phyloP scores from a whole-genome alignment of 1,140 invertebrate species.

The Trinorchestia longiramus region DNA sequence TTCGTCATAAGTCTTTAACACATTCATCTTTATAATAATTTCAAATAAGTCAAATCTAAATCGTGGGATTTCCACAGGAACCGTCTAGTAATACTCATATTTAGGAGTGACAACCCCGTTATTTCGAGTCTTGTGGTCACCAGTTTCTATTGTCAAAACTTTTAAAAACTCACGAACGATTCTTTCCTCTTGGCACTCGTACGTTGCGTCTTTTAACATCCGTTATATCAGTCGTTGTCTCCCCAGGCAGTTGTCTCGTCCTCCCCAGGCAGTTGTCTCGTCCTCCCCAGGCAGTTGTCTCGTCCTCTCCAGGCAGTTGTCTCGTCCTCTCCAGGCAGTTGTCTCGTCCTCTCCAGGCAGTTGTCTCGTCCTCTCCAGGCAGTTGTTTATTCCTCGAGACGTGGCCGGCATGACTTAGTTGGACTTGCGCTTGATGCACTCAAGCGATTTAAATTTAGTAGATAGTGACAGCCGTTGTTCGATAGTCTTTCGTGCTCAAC shows the following conservation, averaged over 20 bases:
- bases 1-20: too few species aligned
- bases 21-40: too few species aligned
- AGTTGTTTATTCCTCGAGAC: background rate
- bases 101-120: background rate
- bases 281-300: too few species aligned
- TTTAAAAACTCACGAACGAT: background rate
- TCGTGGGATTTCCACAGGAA: too few species aligned
- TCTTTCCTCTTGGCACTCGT: background rate
- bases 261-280: too few species aligned
- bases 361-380: background rate
- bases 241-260: background rate
- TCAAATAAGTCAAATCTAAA: too few species aligned
- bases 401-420: background rate
- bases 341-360: background rate
- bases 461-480: background rate
- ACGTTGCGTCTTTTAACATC: background rate
- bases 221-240: background rate
- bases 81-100: too few species aligned
- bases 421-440: background rate
- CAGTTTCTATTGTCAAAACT: background rate
- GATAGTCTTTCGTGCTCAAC: background rate
- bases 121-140: background rate
- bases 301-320: background rate
- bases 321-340: background rate
- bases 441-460: background rate